Evolutionary conservation across 2,888 invertebrate genomes (phyloP), one percentile per base, ranked within the genome.

Genomic region (Arrhopalites spinosus): DNA sequence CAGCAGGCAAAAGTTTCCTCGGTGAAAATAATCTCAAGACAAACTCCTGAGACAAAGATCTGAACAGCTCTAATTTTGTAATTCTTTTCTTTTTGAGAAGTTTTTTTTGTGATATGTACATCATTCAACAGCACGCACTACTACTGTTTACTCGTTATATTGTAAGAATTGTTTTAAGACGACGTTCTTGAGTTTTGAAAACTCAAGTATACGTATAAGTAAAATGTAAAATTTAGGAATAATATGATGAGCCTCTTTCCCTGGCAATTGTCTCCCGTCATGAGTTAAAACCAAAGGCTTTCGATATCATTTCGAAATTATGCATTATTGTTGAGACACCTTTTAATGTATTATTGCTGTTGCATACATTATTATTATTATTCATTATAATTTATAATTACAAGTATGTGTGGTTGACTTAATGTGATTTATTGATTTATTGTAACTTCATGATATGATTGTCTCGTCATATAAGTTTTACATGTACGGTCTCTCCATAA

Each of bases 1-100:
- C 93, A 95, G 84, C 90, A 94, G 78, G 95, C 95, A 83, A 94
- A 93, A 87, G 93, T 95, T 15, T 94, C 93, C 50, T 93, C 94
- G 0, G 88, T 95, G 69, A 92, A 91, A 84, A 95, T 96, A 83
- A 87, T 90, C 69, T 87, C 86, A 25, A 73, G 83, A 77, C 61
- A 77, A 74, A 76, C 79, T 73, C 79, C 78, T 73, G 82, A 81
- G 75, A 80, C 82, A 23, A 83, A 83, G 75, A 81, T 83, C 71
- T 82, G 79, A 77, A 69, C 30, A 30, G 23, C 43, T 71, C 27
- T 53, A 29, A 27, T 53, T 47, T 50, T 30, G 47, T 23, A 74
- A 59, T 69, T 43, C 53, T 68, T 53, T 36, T 63, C 29, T 69
- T 29, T 36, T 59, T 71, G 27, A 23, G 71, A 56, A 71, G 56